Conservation (phyloP, 1,140 invertebrate genomes). For the Sitobion miscanthi region DNA sequence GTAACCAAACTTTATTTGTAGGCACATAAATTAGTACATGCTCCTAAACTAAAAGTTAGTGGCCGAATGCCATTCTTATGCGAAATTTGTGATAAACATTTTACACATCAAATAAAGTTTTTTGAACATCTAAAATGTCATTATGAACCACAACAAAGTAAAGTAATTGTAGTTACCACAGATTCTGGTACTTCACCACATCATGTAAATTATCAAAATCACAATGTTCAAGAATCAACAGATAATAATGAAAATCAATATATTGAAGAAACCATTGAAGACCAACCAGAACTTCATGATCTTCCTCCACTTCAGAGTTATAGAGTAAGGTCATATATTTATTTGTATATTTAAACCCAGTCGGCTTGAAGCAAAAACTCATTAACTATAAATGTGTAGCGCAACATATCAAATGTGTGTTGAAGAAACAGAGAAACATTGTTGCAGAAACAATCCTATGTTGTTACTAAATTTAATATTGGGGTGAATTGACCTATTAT, state of each 20-base stretch:
- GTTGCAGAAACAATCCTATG: too few species aligned
- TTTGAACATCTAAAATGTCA: conserved; percentile 81
- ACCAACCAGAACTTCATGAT: conserved; percentile 3
- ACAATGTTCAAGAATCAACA: conserved; percentile 9
- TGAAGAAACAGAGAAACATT: too few species aligned
- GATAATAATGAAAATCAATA: conserved; percentile 43
- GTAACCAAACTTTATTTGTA: conserved; percentile 9
- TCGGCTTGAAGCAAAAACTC: background rate
- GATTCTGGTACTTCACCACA: conserved; percentile 53
- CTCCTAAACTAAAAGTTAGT: conserved; percentile 50
- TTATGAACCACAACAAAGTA: conserved; percentile 70
- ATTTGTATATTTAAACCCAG: background rate
- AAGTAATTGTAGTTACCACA: conserved; percentile 51
- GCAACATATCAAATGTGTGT: too few species aligned
- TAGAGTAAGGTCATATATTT: conserved; percentile 16
- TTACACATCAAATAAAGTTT: conserved; percentile 76
- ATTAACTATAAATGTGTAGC: background rate
- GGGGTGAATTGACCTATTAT: too few species aligned
- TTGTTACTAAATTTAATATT: too few species aligned
- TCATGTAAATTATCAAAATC: conserved; percentile 43
- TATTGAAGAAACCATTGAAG: conserved; percentile 33
- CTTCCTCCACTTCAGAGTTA: conserved; percentile 42
- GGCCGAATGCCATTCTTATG: conserved; percentile 66
- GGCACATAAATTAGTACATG: conserved; percentile 42
- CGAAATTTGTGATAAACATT: conserved; percentile 71